Evolutionary conservation across 1,140 invertebrate species (phyloP), one percentile per base, ranked within the genome.

Genomic region (Charaxes varanes): DNA sequence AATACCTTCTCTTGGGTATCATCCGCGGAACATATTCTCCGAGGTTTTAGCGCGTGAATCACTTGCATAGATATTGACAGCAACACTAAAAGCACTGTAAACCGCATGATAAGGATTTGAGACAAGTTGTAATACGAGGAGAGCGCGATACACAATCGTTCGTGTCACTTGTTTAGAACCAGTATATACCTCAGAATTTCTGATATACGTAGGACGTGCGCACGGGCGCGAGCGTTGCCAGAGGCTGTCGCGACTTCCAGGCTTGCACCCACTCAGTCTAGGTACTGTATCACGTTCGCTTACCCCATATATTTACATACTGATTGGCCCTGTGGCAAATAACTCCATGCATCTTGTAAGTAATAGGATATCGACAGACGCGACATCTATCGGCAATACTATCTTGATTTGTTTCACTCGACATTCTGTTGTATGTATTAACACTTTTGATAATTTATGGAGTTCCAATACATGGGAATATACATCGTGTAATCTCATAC

Each of bases 231-330:
- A 58, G 30, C 37, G 63, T 56, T 64, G 60, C 50, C 57, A 51
- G 48, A 76, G 68, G 66, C 76, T 77, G 65, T 60, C 45, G 45
- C 49, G 48, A 44, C 43, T 40, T 44, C 46, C 62, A 46, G 49
- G 33, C 58, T 63, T 34, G 53, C 66, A 66, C 76, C 73, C 71
- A 78, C 72, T 67, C 71, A 58, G 45, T 61, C 61, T 55, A 64
- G 72, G 73, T 55, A n/a, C n/a, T n/a, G n/a, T n/a, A n/a, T n/a
- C n/a, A n/a, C 73, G 60, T 77, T 80, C 76, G 73, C 70, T 69
- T 67, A 78, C 62, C 71, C 65, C 49, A 73, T 60, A 65, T 73
- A 77, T 76, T 77, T 73, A 67, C 66, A 77, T 77, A 74, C 59
- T 74, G 67, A 78, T 76, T 70, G 63, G 56, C 57, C 26, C 48